These are phyloP conservation scores for Aptenodytes forsteri DNA, from an alignment of 2,113 vertebrate species.

Conservation along the genomic window DNA sequence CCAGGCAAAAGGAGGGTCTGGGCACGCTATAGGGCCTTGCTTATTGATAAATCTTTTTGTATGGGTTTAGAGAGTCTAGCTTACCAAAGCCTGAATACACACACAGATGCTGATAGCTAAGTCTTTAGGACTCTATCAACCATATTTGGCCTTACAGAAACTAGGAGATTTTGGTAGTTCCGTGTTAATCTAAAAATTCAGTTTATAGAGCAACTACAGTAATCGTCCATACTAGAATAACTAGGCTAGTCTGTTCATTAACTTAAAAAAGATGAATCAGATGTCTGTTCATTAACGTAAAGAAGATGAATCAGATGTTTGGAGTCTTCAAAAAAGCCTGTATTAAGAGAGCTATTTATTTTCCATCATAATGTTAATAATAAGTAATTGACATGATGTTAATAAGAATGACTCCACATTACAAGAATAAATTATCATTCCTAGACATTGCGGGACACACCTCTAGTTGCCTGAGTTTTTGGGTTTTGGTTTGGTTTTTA, in stretches of 20 bases:
- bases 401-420: neutral
- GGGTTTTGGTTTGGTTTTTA: neutral
- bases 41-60: slow-evolving; percentile 73
- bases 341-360: neutral
- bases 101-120: slow-evolving; percentile 19
- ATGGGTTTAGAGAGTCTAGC: slow-evolving; percentile 68
- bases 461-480: neutral
- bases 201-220: neutral
- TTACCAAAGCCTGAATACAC: slow-evolving; percentile 35
- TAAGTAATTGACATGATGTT: neutral
- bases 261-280: neutral
- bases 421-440: neutral
- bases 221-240: neutral
- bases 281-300: neutral
- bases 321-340: neutral
- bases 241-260: neutral
- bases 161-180: neutral
- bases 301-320: neutral
- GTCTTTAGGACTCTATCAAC: neutral
- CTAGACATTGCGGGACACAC: neutral
- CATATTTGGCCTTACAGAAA: neutral
- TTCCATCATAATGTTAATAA: neutral
- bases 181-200: neutral
- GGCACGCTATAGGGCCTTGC: slow-evolving; percentile 61
- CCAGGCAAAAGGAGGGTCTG: slow-evolving; percentile 59